These are phyloP conservation scores for Diplosoma virens DNA, from an alignment of 23 tunicate species.

Conservation along the genomic window DNA sequence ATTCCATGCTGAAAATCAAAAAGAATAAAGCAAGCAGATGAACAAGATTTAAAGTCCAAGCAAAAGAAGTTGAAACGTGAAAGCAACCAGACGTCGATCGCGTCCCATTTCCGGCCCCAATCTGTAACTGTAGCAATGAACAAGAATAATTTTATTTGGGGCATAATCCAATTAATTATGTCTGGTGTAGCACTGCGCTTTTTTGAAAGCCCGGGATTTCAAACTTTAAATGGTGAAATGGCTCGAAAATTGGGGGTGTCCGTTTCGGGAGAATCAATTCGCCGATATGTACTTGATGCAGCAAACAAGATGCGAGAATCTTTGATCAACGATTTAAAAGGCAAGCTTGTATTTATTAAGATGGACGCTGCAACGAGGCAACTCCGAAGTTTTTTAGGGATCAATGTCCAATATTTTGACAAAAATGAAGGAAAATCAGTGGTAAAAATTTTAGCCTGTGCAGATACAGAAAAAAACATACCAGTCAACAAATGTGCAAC, in stretches of 20 bases:
- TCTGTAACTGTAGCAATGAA: neutral
- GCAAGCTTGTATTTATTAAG: neutral
- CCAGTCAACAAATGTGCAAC: neutral
- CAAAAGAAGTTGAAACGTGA: neutral
- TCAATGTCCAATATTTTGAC: constrained; percentile 1
- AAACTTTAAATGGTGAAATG: constrained; percentile 7
- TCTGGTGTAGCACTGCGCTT: constrained; percentile 4
- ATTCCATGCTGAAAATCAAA: constrained; percentile 5
- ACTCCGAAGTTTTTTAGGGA: constrained; percentile 7
- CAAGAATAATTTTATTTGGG: neutral
- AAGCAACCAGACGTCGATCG: neutral
- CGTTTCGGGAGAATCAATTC: constrained; percentile 5
- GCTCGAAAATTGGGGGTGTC: neutral
- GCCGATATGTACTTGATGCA: neutral
- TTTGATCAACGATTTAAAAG: neutral
- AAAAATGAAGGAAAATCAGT: neutral
- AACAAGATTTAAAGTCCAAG: neutral
- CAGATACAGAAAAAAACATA: neutral
- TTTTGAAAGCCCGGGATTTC: constrained; percentile 8
- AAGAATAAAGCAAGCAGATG: constrained; percentile 11
- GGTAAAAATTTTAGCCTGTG: constrained; percentile 3
- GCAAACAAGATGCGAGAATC: neutral
- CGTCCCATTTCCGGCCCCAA: neutral
- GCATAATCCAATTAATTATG: neutral
- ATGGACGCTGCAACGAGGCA: constrained; percentile 11